phyloP scores from a whole-genome alignment of 2,113 vertebrate genomes.

The Trichomycterus rosablanca region DNA sequence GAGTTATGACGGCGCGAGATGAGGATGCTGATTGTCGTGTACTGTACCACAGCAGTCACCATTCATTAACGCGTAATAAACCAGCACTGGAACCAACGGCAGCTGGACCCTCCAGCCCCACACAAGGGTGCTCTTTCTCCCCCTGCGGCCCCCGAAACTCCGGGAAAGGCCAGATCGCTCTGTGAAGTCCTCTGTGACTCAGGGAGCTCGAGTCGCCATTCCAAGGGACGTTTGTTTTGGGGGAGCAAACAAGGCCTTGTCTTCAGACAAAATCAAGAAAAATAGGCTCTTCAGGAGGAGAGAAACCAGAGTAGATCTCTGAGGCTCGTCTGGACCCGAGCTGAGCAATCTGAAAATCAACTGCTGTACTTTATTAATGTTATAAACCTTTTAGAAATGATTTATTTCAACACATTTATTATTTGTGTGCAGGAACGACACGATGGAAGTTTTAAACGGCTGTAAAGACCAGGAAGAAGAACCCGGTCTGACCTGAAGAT shows the following conservation, averaged over 20 bases:
- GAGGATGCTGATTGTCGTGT: slow-evolving; percentile 77
- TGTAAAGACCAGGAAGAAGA: too few species aligned
- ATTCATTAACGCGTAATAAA: slow-evolving; percentile 83
- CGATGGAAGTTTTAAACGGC: too few species aligned
- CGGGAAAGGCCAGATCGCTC: slow-evolving; percentile 69
- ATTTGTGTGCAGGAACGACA: too few species aligned
- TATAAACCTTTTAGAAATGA: too few species aligned
- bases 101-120: slow-evolving; percentile 73
- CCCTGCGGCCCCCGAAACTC: slow-evolving; percentile 69
- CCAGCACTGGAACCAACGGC: slow-evolving; percentile 65
- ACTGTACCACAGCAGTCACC: slow-evolving; percentile 79
- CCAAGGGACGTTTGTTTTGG: slow-evolving; percentile 53
- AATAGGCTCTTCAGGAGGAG: slow-evolving; percentile 36
- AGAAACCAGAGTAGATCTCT: slow-evolving; percentile 26
- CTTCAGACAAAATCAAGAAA: slow-evolving; percentile 63
- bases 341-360: slow-evolving; percentile 16
- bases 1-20: slow-evolving; percentile 80
- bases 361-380: not conserved
- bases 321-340: slow-evolving; percentile 18
- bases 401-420: too few species aligned
- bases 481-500: too few species aligned
- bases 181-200: slow-evolving; percentile 72
- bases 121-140: slow-evolving; percentile 80
- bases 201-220: slow-evolving; percentile 54
- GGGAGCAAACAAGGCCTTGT: slow-evolving; percentile 55